These are phyloP conservation scores for Antheraea assamensis DNA, from an alignment of 2,888 invertebrate genomes.

Conservation along the genomic window DNA sequence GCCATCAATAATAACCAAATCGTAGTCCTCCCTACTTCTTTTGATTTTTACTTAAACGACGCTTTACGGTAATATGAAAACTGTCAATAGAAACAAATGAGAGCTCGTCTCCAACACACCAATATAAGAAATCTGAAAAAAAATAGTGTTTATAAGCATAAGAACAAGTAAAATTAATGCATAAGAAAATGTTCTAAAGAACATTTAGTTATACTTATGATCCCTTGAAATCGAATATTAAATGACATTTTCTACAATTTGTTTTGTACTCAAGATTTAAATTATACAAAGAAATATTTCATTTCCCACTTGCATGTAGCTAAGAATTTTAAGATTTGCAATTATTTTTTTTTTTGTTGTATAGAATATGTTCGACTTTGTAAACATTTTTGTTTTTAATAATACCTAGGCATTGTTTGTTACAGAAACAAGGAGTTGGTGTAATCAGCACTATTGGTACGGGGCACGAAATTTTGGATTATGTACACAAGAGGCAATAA, in stretches of 20 bases:
- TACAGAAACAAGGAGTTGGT: slow-evolving; percentile 41
- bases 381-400: not conserved
- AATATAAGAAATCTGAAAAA: too few relatives aligned
- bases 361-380: not conserved
- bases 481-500: slow-evolving; percentile 35
- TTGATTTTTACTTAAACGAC: too few relatives aligned
- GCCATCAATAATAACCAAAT: too few relatives aligned
- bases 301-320: not conserved
- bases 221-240: too few relatives aligned
- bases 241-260: too few relatives aligned
- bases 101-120: too few relatives aligned
- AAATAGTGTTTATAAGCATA: not conserved
- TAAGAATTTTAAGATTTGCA: not conserved
- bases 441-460: slow-evolving; percentile 38
- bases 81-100: not conserved
- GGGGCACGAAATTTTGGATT: slow-evolving; percentile 40
- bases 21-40: too few relatives aligned
- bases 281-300: not conserved
- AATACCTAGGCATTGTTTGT: slow-evolving; percentile 21
- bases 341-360: not conserved
- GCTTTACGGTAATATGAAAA: too few relatives aligned
- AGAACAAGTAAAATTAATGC: not conserved
- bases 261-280: not conserved
- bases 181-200: not conserved
- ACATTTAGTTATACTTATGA: not conserved